Percentiles rank a stretch among this genome's conserved stretches.
Conservation (phyloP, 2,888 invertebrate genomes). For the Metopia argyrocephala region DNA sequence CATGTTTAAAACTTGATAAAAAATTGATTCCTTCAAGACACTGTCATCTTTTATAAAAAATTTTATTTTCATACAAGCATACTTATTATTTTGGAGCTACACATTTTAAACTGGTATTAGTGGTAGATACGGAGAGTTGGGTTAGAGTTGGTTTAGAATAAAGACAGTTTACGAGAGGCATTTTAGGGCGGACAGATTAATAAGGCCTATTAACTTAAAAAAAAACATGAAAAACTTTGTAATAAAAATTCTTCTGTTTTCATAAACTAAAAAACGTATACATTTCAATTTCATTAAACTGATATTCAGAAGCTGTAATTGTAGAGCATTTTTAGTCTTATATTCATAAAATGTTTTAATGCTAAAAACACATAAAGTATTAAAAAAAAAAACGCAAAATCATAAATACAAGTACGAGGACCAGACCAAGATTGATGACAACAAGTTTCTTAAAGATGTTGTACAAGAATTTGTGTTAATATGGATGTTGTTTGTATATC, state of each 20-base stretch:
- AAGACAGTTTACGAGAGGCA: no score
- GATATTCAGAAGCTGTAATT: neutral
- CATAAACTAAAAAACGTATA: no score
- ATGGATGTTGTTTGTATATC: no score
- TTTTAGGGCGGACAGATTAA: no score
- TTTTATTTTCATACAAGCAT: neutral
- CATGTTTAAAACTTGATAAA: neutral
- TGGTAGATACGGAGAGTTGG: neutral
- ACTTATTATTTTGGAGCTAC: neutral
- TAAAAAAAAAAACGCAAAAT: constrained; percentile 21
- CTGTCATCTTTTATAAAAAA: neutral
- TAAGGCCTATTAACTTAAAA: no score
- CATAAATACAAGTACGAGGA: constrained; percentile 22
- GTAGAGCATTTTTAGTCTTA: neutral
- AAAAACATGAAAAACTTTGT: no score
- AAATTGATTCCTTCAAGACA: neutral
- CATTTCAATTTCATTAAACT: neutral
- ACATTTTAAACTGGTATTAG: neutral
- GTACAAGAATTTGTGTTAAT: neutral
- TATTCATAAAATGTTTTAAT: neutral
- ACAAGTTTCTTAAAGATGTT: constrained; percentile 35
- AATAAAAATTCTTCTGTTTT: no score
- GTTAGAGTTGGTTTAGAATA: no score
- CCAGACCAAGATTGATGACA: constrained; percentile 46
- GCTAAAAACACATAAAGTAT: constrained; percentile 6